Base-by-base conservation (phyloP, 2,888 invertebrate species). In the Auanema freiburgensis region DNA sequence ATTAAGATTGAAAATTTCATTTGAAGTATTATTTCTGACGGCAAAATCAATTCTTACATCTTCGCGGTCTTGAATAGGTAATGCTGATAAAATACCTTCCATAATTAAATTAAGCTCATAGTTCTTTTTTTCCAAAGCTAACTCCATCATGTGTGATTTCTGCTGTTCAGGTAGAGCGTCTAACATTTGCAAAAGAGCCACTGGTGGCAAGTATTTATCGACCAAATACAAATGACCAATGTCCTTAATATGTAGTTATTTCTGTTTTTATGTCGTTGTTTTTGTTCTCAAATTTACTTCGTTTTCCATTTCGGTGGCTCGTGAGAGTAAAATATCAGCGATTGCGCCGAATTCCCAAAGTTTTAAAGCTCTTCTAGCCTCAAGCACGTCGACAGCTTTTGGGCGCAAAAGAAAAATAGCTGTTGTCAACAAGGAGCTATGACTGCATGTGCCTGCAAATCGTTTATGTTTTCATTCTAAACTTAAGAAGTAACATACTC, bases 151-250 rank as follows among this genome's bases (percentile, higher is more conserved):
- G 21, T 21, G 46, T 5, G 46, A 18, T 21, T 46, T 46, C 10
- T 46, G 46, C 46, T 46, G 16, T 21, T 18, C 16, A 18, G 46
- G 16, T 5, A 46, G 21, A 46, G 46, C 46, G 10, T 46, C 46
- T 46, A 46, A 16, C 21, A 21, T 21, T 16, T 10, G 16, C 10
- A 46, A 5, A 46, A 46, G 10, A 5, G 46, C 16, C 5, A 8
- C 10, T 21, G 46, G 46, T 3, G 46, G 46, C 46, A 46, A 21
- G 10, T 18, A 46, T 46, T 21, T 46, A 46, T 46, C 46, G 16
- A 46, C 46, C 46, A 46, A 21, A 46, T 46, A 46, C 16, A 46
- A 21, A 46, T 46, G 46, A 46, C 46, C 46, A 46, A 46, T 10
- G 10, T 46, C 46, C 46, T 46, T 5, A 46, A 46, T 46, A 8